Percentiles rank a stretch among this genome's conserved stretches.
phyloP scores from a whole-genome alignment of 2,888 invertebrate genomes.

The Prosapia bicincta region DNA sequence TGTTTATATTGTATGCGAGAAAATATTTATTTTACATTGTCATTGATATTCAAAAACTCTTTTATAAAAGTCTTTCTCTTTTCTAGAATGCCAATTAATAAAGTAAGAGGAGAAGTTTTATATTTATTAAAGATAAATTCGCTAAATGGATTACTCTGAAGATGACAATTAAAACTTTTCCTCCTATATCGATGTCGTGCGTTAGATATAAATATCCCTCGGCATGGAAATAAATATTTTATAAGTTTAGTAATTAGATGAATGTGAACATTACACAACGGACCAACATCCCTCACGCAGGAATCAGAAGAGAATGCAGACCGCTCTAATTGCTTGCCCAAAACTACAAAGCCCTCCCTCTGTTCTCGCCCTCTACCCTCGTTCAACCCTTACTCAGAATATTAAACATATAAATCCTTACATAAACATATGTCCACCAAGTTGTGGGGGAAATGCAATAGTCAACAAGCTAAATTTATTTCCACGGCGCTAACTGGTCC shows the following conservation, averaged over 20 bases:
- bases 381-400: constrained; percentile 30
- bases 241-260: constrained; percentile 21
- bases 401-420: constrained; percentile 38
- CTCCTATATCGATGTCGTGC: too few species aligned
- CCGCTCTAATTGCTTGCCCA: not conserved
- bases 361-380: constrained; percentile 8
- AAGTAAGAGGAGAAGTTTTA: too few species aligned
- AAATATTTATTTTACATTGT: too few species aligned
- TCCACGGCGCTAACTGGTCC: not conserved
- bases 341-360: not conserved
- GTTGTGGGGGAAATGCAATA: not conserved
- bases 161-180: too few species aligned
- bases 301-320: not conserved
- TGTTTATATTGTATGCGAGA: too few species aligned
- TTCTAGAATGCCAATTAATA: too few species aligned
- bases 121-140: too few species aligned
- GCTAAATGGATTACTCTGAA: too few species aligned
- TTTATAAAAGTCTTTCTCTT: too few species aligned
- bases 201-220: too few species aligned
- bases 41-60: too few species aligned
- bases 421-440: constrained; percentile 32
- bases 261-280: not conserved
- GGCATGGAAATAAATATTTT: too few species aligned
- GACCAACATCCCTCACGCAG: not conserved
- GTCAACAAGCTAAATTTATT: constrained; percentile 25